These are phyloP conservation scores for Scaptomyza reducta DNA, from an alignment of 2,888 invertebrate genomes.

Conservation along the genomic window DNA sequence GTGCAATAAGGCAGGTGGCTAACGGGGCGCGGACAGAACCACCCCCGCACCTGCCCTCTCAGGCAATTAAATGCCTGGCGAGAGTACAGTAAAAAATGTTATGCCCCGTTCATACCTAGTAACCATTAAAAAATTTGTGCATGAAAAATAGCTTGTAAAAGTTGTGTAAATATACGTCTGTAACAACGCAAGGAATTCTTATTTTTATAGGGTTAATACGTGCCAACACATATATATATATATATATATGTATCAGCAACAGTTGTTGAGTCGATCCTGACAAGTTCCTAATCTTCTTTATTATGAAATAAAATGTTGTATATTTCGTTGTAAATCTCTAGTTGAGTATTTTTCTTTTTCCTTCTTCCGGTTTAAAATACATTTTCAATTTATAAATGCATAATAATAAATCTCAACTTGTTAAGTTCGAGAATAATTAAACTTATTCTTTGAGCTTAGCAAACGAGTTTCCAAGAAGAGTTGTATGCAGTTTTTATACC, in stretches of 20 bases:
- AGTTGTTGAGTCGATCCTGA: conserved; percentile 1
- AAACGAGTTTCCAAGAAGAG: no score
- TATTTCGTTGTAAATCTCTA: no score
- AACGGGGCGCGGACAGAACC: conserved; percentile 7
- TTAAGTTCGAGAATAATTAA: no score
- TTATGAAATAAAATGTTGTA: no score
- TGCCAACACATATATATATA: background rate
- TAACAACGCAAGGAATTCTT: background rate
- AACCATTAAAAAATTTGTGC: conserved; percentile 1
- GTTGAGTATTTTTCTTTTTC: no score
- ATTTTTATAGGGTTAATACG: background rate
- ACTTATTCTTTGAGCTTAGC: no score
- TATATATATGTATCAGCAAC: no score
- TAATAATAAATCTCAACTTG: no score
- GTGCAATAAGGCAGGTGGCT: conserved; percentile 13
- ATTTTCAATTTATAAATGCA: no score
- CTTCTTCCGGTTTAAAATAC: no score
- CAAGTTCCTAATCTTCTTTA: background rate
- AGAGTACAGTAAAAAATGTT: conserved; percentile 5
- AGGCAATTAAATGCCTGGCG: conserved; percentile 13
- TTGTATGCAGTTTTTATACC: no score
- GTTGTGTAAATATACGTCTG: background rate
- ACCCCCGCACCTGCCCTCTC: background rate
- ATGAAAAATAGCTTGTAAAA: conserved; percentile 5
- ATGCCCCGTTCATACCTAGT: conserved; percentile 7